These are phyloP conservation scores for Cheumatopsyche charites DNA, from an alignment of 1,140 invertebrate species.

Conservation along the genomic window DNA sequence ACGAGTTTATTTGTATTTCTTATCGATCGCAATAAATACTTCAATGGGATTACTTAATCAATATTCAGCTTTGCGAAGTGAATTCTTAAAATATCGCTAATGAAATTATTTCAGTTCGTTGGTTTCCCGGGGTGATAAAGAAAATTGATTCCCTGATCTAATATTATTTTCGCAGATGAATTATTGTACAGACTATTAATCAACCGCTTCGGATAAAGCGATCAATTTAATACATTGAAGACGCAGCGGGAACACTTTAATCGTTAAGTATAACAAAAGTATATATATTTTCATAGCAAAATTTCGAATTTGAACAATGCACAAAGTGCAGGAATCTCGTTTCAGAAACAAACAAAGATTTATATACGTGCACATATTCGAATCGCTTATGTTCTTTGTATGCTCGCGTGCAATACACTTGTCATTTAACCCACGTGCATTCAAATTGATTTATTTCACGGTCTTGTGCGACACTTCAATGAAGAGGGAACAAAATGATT, in stretches of 20 bases:
- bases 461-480: conserved; percentile 27
- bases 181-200: conserved; percentile 11
- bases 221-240: conserved; percentile 12
- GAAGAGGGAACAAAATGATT: conserved; percentile 29
- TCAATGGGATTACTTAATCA: background rate
- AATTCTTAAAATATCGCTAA: too few relatives aligned
- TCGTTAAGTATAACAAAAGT: background rate
- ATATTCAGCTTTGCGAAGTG: background rate
- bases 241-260: background rate
- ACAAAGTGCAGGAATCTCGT: too few relatives aligned
- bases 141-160: conserved; percentile 7
- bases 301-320: too few relatives aligned
- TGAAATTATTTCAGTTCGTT: conserved; percentile 11
- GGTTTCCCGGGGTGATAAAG: background rate
- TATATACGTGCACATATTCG: background rate
- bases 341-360: background rate
- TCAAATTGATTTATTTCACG: conserved; percentile 22
- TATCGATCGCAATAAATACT: too few relatives aligned
- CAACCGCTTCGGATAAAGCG: conserved; percentile 4
- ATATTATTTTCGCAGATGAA: conserved; percentile 16
- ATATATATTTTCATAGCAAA: too few relatives aligned
- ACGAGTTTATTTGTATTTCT: too few relatives aligned
- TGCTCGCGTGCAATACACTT: conserved; percentile 19
- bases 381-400: background rate
- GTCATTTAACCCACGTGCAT: conserved; percentile 21